Evolutionary conservation across 2,113 vertebrate genomes (phyloP).

Genomic region (Alaudala cheleensis): DNA sequence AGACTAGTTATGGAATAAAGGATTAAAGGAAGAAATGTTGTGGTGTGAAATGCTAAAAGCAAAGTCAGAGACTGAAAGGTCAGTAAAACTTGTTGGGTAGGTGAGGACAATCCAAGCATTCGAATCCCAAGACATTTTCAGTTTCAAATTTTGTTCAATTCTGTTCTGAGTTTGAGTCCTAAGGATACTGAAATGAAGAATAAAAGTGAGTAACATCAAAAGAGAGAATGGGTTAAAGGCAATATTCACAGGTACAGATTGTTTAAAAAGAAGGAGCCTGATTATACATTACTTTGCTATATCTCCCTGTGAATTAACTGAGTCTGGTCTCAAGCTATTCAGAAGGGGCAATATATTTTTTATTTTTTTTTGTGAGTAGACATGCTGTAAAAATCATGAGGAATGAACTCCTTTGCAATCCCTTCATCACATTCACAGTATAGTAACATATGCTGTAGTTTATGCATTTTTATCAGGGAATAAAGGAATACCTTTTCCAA

Average conservation of each 20-base stretch:
- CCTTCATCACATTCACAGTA: neutral
- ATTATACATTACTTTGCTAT: neutral
- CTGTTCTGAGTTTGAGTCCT: neutral
- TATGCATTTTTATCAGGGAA: neutral
- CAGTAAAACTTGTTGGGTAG: neutral
- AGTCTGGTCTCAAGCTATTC: neutral
- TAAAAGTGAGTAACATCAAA: neutral
- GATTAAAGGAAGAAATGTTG: neutral
- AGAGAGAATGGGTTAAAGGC: neutral
- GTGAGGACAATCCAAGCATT: neutral
- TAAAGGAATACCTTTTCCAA: neutral
- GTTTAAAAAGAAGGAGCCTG: neutral
- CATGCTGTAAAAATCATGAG: neutral
- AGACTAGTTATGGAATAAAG: neutral
- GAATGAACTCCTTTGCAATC: neutral
- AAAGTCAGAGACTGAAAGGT: neutral
- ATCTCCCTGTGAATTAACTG: neutral
- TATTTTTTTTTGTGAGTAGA: neutral
- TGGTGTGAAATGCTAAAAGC: neutral
- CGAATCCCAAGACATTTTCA: neutral
- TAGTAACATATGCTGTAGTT: neutral
- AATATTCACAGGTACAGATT: neutral
- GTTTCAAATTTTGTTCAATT: neutral
- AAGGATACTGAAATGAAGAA: neutral
- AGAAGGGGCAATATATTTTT: neutral